These are phyloP conservation scores for Drosophila repleta DNA, from an alignment of 1,140 invertebrate species.

Conservation along the genomic window DNA sequence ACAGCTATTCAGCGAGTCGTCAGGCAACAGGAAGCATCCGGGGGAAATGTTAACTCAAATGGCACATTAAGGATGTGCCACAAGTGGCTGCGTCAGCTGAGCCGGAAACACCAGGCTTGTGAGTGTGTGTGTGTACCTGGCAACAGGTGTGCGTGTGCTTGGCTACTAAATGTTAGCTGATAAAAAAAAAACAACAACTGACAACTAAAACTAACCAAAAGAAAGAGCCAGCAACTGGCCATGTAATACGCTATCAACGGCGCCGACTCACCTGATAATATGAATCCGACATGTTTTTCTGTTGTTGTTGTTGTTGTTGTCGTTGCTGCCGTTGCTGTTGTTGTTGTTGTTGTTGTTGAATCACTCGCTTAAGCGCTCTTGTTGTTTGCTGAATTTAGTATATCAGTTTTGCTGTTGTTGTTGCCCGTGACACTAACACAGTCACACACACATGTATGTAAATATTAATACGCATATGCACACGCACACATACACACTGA, in stretches of 20 bases:
- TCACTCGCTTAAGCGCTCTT: constrained; percentile 56
- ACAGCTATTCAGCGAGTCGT: neutral
- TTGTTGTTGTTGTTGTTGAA: constrained; percentile 51
- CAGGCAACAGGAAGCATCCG: constrained; percentile 23
- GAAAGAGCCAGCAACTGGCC: constrained; percentile 20
- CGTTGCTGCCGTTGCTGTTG: constrained; percentile 31
- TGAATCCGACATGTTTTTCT: constrained; percentile 73
- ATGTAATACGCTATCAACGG: constrained; percentile 40
- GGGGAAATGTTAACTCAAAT: constrained; percentile 26
- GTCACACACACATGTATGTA: constrained; percentile 12
- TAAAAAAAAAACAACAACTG: constrained; percentile 29
- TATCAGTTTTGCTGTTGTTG: constrained; percentile 57
- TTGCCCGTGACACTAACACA: constrained; percentile 51
- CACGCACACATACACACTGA: constrained; percentile 32
- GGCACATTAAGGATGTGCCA: constrained; percentile 38
- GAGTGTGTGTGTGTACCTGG: constrained; percentile 4
- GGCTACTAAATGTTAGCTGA: constrained; percentile 31
- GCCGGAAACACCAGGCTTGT: constrained; percentile 36
- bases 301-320: constrained; percentile 21
- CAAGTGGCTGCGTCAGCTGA: constrained; percentile 39
- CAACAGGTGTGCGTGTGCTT: constrained; percentile 7
- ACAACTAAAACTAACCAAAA: constrained; percentile 12
- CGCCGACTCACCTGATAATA: constrained; percentile 74
- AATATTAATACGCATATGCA: constrained; percentile 36
- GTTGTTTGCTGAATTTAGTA: constrained; percentile 42